Base-by-base conservation (phyloP, 1,140 invertebrate species). In the Anagrus nilaparvatae region DNA sequence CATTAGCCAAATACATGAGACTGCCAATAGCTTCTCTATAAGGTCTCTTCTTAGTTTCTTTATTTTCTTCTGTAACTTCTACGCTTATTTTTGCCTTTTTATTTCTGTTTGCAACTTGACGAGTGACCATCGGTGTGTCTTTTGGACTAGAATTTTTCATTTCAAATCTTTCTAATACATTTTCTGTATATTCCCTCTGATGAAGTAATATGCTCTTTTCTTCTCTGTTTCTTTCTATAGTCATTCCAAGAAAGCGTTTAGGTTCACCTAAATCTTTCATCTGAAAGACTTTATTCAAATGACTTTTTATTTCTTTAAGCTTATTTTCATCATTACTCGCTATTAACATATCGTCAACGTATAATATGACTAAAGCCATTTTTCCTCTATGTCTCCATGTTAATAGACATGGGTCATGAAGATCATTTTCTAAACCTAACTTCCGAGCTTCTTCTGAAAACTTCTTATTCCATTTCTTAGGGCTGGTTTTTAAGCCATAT, bases 21-120 rank as follows among this genome's bases (percentile, higher is more conserved):
- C 51, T 33, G 18, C 61, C 55, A 28, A 65, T 51, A 6, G 49
- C 35, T 46, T 58, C 52, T 40, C 50, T 35, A 38, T 53, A 63
- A 13, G 48, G 48, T 7, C 49, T 28, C 12, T 43, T 36, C 36
- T 39, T 45, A 47, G 37, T 53, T 34, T 43, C 36, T 24, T 38
- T 19, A 13, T 9, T n/a, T 21, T 29, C 13, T 23, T 24, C 23
- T 39, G 37, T 34, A 36, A 8, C 25, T 14, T 38, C 36, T 16
- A 16, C 36, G 9, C 25, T n/a, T 21, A 17, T 24, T 25, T 38
- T 38, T 10, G 14, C 18, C 36, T 24, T 25, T 38, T 25, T 32
- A 8, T 40, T 27, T 32, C 42, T 12, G 19, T 39, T 13, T 7
- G 23, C 23, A 6, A 25, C 36, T 4, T 38, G 39, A 24, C 7